phyloP scores from a whole-genome alignment of 2,888 invertebrate species.

The Encarsia formosa region DNA sequence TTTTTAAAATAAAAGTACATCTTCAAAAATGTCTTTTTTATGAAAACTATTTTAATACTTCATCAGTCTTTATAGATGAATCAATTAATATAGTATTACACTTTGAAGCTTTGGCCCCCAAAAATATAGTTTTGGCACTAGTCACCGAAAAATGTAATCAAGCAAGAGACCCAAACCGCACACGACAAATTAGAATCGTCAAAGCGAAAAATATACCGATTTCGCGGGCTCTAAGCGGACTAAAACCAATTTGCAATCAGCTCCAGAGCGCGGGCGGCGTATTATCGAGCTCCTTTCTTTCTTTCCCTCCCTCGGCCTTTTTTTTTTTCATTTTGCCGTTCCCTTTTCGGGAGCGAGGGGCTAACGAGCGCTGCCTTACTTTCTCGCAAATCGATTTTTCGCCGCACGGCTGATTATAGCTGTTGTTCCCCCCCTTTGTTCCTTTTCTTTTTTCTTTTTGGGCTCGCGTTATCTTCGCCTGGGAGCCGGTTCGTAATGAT shows the following conservation, averaged over 20 bases:
- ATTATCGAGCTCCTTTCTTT: background rate
- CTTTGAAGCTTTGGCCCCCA: too few species aligned
- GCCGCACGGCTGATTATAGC: conserved; percentile 9
- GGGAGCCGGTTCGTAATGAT: background rate
- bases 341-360: background rate
- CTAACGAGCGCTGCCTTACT: conserved; percentile 19
- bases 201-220: too few species aligned
- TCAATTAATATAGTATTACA: too few species aligned
- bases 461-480: background rate
- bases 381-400: conserved; percentile 24
- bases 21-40: too few species aligned
- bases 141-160: too few species aligned
- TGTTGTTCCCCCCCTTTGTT: background rate
- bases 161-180: too few species aligned
- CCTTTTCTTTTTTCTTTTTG: background rate
- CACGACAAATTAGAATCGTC: too few species aligned
- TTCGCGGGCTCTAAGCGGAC: too few species aligned
- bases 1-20: too few species aligned
- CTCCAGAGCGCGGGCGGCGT: background rate
- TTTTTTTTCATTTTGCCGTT: background rate
- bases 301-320: background rate
- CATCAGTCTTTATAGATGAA: too few species aligned
- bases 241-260: conserved; percentile 25
- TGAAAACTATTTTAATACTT: too few species aligned
- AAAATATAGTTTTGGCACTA: too few species aligned